Base-by-base conservation (phyloP, 2,888 invertebrate species). In the Schizaphis graminum region DNA sequence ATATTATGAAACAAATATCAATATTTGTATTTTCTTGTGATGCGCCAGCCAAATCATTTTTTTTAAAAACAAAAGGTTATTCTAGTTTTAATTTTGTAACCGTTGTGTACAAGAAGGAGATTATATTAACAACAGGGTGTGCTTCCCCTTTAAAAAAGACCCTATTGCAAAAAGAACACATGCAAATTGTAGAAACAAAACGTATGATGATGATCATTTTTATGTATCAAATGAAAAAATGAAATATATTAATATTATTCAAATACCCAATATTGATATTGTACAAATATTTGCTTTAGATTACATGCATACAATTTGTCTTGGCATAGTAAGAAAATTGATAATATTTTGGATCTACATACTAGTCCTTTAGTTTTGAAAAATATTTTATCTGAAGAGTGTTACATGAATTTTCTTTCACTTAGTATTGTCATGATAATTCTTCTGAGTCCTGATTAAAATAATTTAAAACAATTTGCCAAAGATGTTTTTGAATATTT, bases 291-390 rank as follows among this genome's bases (percentile, higher is more conserved):
- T 61, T 28, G 28, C 26, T 28, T 28, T 61, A 61, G 5, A 85
- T 85, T 85, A 85, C 10, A 41, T 85, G 41, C 85, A 85, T 26
- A 24, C 26, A 85, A 44, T 61, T 61, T 85, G 85, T 24, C 41
- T 85, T 41, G 91, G 91, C 2, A 56, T 85, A 85, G 41, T 49
- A n/a, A 84, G 56, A 53, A 91, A 91, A 85, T 28, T 91, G 24
- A 13, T 49, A n/a, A 3, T n/a, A 49, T 53, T 85, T 24, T 91
- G 49, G 85, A 11, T n/a, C 28, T 61, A 24, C 44, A 85, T 44
- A 85, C 44, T 24, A 44, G 84, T 35, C 84, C 41, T 8, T 41
- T 44, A 8, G 84, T 84, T 7, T 84, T 84, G 24, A 84, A 41
- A 84, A 84, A 84, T 41, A 84, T 84, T 84, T 41, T 84, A 41